Percentiles rank a stretch among this genome's conserved stretches.
Evolutionary conservation across 2,888 invertebrate species (phyloP).

Genomic region (Seira musarum): DNA sequence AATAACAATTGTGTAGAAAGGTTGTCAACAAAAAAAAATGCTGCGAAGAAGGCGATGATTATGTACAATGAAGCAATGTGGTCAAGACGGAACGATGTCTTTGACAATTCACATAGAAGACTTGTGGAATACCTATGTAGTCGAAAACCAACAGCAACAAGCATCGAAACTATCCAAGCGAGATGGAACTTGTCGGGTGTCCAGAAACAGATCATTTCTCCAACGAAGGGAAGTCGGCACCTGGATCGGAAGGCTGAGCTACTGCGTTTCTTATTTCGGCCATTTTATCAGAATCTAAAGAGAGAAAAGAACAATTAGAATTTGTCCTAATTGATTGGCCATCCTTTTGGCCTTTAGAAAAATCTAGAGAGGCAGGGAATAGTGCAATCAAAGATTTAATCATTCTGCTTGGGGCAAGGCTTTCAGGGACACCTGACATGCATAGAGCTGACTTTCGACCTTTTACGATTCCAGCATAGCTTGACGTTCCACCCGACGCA

Average conservation of each 20-base stretch:
- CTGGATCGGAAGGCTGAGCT: slow-evolving; percentile 38
- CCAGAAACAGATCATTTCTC: slow-evolving; percentile 34
- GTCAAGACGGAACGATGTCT: too few relatives aligned
- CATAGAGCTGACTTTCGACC: slow-evolving; percentile 85
- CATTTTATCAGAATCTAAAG: slow-evolving; percentile 69
- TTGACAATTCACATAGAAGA: too few relatives aligned
- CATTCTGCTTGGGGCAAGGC: slow-evolving; percentile 32
- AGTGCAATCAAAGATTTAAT: neutral
- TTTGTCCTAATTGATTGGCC: too few relatives aligned
- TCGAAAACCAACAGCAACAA: too few relatives aligned
- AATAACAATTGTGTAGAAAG: too few relatives aligned
- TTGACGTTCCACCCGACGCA: slow-evolving; percentile 70
- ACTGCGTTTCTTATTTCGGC: slow-evolving; percentile 68
- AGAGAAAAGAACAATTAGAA: slow-evolving; percentile 19
- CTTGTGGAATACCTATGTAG: too few relatives aligned
- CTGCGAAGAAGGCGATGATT: too few relatives aligned
- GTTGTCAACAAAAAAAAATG: too few relatives aligned
- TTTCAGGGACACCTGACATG: slow-evolving; percentile 82
- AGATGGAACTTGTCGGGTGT: neutral
- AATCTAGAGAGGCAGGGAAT: neutral
- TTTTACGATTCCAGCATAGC: slow-evolving; percentile 93
- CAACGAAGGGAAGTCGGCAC: slow-evolving; percentile 49
- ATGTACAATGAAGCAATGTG: too few relatives aligned
- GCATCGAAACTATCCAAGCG: too few relatives aligned
- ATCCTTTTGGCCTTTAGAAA: too few relatives aligned